phyloP scores from a whole-genome alignment of 1,140 invertebrate genomes.

The Rhopalosiphum padi region DNA sequence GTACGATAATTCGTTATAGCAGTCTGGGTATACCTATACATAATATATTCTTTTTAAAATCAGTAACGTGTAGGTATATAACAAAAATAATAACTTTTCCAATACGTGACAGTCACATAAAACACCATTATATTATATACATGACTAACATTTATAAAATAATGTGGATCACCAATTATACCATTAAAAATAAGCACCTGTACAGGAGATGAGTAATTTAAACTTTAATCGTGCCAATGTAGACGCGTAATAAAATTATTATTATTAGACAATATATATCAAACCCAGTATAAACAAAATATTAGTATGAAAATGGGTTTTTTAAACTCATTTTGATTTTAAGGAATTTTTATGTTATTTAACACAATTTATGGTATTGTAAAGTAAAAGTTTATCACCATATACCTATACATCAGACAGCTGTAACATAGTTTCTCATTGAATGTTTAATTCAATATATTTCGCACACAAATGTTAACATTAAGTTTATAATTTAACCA shows the following conservation, averaged over 20 bases:
- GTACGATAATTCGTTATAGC: neutral
- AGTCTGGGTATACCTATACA: neutral
- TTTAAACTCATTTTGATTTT: neutral
- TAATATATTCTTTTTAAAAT: neutral
- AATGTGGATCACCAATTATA: neutral
- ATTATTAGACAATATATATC: neutral
- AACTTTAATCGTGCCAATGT: neutral
- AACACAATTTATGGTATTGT: neutral
- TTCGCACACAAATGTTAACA: neutral
- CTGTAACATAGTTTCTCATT: neutral
- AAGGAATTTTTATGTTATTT: neutral
- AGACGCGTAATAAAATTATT: neutral
- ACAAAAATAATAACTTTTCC: conserved; percentile 28
- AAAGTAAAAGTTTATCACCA: neutral
- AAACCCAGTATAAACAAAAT: neutral
- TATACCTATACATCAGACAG: neutral
- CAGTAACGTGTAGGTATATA: neutral
- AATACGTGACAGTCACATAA: neutral
- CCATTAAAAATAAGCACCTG: neutral
- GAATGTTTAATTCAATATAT: neutral
- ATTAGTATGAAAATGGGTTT: neutral
- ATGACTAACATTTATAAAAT: neutral
- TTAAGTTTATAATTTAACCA: neutral
- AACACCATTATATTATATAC: neutral
- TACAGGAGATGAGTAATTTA: neutral